Conservation (phyloP, 2,113 vertebrate species). For the Globicephala melas region DNA sequence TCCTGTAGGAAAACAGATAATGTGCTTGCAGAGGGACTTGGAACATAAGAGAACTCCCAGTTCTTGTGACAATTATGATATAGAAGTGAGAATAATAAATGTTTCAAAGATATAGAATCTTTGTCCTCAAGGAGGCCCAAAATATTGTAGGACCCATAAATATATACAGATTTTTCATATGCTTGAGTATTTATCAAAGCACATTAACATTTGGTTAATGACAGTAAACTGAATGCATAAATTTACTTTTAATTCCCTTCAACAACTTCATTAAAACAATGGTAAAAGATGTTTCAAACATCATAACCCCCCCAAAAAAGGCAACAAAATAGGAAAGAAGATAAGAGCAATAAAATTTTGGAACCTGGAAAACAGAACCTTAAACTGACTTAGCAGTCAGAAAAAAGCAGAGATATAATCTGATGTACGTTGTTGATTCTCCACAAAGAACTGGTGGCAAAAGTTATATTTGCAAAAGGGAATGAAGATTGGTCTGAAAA, state of each 20-base stretch:
- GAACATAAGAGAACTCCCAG: background rate
- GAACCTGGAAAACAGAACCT: background rate
- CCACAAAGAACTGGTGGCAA: background rate
- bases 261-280: background rate
- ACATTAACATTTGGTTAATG: background rate
- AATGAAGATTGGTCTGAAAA: background rate
- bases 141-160: background rate
- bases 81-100: background rate
- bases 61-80: background rate
- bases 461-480: background rate
- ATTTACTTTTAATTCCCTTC: background rate
- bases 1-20: background rate
- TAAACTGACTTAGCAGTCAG: background rate
- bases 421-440: background rate
- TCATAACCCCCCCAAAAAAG: background rate
- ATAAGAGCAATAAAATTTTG: background rate
- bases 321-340: background rate
- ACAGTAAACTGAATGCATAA: background rate
- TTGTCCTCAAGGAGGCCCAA: background rate
- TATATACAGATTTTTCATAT: background rate
- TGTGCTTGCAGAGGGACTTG: background rate
- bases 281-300: background rate
- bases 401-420: background rate
- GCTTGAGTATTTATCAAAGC: background rate
- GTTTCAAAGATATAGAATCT: background rate